Percentiles rank a stretch among this genome's conserved stretches.
phyloP scores from a whole-genome alignment of 2,797 vertebrate genomes.

The Centroberyx gerrardi region DNA sequence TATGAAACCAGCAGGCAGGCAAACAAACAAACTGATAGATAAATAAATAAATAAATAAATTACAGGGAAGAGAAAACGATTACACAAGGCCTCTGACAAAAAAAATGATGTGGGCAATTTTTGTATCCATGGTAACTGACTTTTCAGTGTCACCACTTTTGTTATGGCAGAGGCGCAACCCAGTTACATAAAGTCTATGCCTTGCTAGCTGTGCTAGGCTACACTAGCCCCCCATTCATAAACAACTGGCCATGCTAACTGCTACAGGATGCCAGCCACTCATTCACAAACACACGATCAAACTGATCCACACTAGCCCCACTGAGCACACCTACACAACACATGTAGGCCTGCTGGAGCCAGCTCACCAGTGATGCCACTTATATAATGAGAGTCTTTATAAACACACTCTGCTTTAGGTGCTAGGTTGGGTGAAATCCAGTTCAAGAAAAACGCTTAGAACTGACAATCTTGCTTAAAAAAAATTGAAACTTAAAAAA shows the following conservation, averaged over 20 bases:
- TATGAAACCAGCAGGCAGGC: constrained; percentile 45
- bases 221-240: constrained; percentile 58
- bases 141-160: constrained; percentile 84
- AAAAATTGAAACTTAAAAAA: constrained; percentile 5
- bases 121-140: constrained; percentile 87
- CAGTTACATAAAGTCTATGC: constrained; percentile 64
- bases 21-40: constrained; percentile 44
- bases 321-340: constrained; percentile 30
- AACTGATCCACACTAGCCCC: constrained; percentile 13
- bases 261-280: constrained; percentile 34
- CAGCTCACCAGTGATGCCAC: constrained; percentile 40
- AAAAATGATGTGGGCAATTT: constrained; percentile 83
- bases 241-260: constrained; percentile 32
- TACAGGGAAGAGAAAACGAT: constrained; percentile 62
- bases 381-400: constrained; percentile 28
- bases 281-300: constrained; percentile 27
- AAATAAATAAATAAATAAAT: constrained; percentile 60
- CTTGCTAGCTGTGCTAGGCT: constrained; percentile 23
- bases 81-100: constrained; percentile 75
- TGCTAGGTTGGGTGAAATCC: constrained; percentile 35
- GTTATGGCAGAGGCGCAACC: constrained; percentile 74
- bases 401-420: constrained; percentile 39
- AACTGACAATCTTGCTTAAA: constrained; percentile 43
- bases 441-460: constrained; percentile 16
- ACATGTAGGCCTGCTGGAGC: constrained; percentile 21